These are phyloP conservation scores for Mystacornis crossleyi DNA, from an alignment of 2,113 vertebrate genomes.

Conservation along the genomic window DNA sequence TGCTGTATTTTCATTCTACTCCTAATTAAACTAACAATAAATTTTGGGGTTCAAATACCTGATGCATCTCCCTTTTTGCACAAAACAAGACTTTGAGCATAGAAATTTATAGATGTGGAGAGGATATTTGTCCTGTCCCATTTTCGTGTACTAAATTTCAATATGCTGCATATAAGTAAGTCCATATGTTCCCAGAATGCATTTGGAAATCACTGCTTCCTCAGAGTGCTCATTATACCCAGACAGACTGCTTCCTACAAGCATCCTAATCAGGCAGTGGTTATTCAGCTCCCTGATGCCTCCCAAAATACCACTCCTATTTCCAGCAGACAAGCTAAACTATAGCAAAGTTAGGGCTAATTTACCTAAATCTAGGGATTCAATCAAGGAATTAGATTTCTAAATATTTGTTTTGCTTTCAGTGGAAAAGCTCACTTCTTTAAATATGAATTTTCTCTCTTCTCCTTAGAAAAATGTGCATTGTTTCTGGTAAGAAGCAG, in stretches of 20 bases:
- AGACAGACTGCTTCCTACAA: not conserved
- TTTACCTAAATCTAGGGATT: not conserved
- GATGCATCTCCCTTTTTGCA: not conserved
- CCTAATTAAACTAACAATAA: not conserved
- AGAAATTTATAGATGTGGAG: not conserved
- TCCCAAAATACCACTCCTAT: not conserved
- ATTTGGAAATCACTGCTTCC: not conserved
- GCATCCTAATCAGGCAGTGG: not conserved
- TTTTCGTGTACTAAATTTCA: not conserved
- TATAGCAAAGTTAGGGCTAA: not conserved
- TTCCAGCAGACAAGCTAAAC: not conserved
- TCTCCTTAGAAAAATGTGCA: fast-evolving
- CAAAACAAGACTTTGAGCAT: not conserved
- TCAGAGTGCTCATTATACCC: not conserved
- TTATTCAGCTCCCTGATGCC: not conserved
- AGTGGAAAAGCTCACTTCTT: not conserved
- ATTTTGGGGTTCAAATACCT: not conserved
- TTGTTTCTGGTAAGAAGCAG: not conserved
- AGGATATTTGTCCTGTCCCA: not conserved
- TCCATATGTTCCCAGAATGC: not conserved
- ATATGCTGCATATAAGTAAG: not conserved
- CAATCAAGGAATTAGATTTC: not conserved
- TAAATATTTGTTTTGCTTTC: not conserved
- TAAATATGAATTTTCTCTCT: not conserved
- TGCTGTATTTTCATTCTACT: not conserved